phyloP scores from a whole-genome alignment of 2,797 vertebrate genomes.

The Melanotaenia parkinsoni region DNA sequence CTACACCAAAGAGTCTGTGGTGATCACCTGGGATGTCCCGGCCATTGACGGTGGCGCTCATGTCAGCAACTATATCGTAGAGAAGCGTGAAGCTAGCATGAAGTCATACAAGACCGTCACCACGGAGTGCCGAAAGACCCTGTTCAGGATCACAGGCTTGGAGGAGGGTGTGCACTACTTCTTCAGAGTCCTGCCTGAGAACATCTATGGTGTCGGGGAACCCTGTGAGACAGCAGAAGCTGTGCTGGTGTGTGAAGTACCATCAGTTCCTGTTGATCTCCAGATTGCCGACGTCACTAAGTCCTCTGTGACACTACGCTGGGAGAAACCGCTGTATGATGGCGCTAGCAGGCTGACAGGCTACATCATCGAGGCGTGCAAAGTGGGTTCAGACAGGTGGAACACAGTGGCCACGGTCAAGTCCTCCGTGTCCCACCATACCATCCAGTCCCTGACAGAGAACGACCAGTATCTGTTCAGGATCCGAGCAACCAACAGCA shows the following conservation, averaged over 20 bases:
- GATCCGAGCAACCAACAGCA: slow-evolving; percentile 93
- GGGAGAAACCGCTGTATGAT: slow-evolving; percentile 93
- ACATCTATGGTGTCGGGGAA: slow-evolving; percentile 97
- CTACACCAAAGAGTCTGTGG: slow-evolving; percentile 95
- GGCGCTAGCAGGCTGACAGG: slow-evolving; percentile 93
- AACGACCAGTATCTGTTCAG: slow-evolving; percentile 97
- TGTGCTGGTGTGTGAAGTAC: slow-evolving; percentile 93
- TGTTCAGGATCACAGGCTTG: slow-evolving; percentile 92
- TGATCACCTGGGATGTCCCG: slow-evolving; percentile 98
- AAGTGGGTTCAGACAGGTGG: slow-evolving; percentile 94
- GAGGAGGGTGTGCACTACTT: slow-evolving; percentile 93
- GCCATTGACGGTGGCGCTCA: slow-evolving; percentile 93
- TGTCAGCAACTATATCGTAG: slow-evolving; percentile 96
- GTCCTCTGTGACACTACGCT: slow-evolving; percentile 89
- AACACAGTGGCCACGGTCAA: slow-evolving; percentile 89
- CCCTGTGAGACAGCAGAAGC: slow-evolving; percentile 93
- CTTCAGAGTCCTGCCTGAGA: slow-evolving; percentile 97
- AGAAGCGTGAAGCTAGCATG: slow-evolving; percentile 97
- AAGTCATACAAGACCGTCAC: slow-evolving; percentile 98
- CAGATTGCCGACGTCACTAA: slow-evolving; percentile 91
- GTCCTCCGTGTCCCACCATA: slow-evolving; percentile 86
- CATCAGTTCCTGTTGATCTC: slow-evolving; percentile 90
- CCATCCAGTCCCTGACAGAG: slow-evolving; percentile 91
- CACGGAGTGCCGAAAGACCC: slow-evolving; percentile 95
- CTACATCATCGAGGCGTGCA: slow-evolving; percentile 93